phyloP scores from a whole-genome alignment of 2,113 vertebrate species.

The Castor canadensis region DNA sequence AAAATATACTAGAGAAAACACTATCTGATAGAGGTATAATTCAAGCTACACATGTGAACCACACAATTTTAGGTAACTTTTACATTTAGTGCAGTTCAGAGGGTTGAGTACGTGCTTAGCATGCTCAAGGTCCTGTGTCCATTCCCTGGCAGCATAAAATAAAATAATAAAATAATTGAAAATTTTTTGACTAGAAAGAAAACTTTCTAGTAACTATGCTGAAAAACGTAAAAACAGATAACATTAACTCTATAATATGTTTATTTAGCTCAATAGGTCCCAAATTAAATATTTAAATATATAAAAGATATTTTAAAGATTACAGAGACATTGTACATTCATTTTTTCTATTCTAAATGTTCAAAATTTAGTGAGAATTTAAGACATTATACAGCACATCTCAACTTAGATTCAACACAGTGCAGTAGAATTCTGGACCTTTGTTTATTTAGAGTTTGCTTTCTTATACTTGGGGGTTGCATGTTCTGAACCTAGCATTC shows the following conservation, averaged over 20 bases:
- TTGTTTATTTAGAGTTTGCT: neutral
- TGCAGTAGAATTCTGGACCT: neutral
- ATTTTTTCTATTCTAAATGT: neutral
- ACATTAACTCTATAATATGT: neutral
- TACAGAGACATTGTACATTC: neutral
- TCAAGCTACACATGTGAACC: neutral
- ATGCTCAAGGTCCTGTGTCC: neutral
- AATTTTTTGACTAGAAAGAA: neutral
- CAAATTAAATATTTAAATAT: neutral
- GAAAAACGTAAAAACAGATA: neutral
- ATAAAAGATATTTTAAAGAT: neutral
- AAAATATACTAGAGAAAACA: neutral
- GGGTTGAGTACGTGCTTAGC: neutral
- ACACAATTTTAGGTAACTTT: neutral
- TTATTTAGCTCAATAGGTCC: neutral
- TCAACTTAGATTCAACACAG: rapidly evolving
- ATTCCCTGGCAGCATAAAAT: neutral
- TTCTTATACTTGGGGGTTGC: neutral
- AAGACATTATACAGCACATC: neutral
- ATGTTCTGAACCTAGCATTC: neutral
- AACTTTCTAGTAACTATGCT: neutral
- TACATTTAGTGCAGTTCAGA: neutral
- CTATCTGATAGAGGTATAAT: neutral
- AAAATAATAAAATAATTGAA: neutral
- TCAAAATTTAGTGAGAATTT: neutral